phyloP scores from a whole-genome alignment of 2,113 vertebrate genomes.

The Panthera uncia region DNA sequence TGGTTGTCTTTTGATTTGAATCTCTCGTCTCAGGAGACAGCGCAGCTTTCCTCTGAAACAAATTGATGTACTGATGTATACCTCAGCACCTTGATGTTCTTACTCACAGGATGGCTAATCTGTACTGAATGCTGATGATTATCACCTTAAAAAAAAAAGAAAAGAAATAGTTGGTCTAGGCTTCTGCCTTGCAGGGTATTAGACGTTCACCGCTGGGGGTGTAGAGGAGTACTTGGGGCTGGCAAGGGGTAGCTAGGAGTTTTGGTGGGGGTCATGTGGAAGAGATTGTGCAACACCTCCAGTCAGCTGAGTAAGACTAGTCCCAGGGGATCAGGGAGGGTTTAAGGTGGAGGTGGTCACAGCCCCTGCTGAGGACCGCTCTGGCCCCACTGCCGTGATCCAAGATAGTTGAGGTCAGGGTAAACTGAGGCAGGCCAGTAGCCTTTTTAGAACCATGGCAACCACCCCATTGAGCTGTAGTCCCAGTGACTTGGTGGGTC shows the following conservation, averaged over 20 bases:
- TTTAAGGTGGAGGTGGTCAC: not conserved
- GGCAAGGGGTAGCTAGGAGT: not conserved
- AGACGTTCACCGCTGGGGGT: not conserved
- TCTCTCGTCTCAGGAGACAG: conserved; percentile 25
- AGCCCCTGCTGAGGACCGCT: no score
- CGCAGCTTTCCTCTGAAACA: not conserved
- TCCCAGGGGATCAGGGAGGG: not conserved
- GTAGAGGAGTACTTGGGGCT: not conserved
- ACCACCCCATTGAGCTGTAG: not conserved
- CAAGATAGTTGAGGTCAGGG: not conserved
- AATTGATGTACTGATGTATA: not conserved
- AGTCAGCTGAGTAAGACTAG: not conserved
- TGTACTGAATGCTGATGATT: not conserved
- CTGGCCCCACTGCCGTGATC: not conserved
- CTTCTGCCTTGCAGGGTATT: not conserved
- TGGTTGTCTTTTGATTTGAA: not conserved
- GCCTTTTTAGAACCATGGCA: not conserved
- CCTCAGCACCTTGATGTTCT: not conserved
- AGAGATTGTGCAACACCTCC: accelerated
- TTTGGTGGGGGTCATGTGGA: not conserved
- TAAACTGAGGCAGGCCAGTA: not conserved
- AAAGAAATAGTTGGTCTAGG: not conserved
- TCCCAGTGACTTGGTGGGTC: not conserved
- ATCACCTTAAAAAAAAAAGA: not conserved
- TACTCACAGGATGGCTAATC: not conserved